Conservation (phyloP, 2,797 vertebrate genomes). For the Urophycis tenuis region DNA sequence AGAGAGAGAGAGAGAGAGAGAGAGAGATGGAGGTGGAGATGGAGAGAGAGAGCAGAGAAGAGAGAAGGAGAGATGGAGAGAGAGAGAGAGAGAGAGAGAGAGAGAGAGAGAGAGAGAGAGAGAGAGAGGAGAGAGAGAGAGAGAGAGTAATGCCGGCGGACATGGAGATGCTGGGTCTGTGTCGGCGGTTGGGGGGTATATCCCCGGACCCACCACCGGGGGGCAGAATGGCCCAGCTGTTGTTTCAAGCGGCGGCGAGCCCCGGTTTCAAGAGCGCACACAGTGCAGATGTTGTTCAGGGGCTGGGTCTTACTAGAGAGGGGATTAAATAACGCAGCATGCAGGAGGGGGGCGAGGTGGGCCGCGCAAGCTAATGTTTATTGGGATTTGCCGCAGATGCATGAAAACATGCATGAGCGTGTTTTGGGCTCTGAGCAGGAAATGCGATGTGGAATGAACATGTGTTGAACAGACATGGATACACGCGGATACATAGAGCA, state of each 20-base stretch:
- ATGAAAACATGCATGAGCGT: not conserved
- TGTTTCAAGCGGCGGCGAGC: not conserved
- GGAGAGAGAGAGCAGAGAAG: not conserved
- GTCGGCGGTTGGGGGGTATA: not conserved
- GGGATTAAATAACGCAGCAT: not conserved
- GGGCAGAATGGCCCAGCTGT: not conserved
- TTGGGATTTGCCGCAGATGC: not conserved
- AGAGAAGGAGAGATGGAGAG: not conserved
- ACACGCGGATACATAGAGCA: not conserved
- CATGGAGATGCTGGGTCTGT: not conserved
- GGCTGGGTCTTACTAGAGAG: not conserved
- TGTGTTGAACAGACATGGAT: not conserved
- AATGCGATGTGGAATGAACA: not conserved
- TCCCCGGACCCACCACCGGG: not conserved
- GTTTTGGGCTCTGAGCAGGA: not conserved
- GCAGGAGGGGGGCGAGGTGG: too few relatives aligned
- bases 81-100: not conserved
- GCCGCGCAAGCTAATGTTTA: not conserved
- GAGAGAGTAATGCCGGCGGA: not conserved
- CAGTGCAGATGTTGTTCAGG: not conserved
- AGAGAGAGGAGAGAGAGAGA: not conserved
- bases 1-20: not conserved
- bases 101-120: conserved; percentile 8
- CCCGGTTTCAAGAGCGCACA: not conserved
- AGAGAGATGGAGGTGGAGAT: not conserved